Evolutionary conservation across 2,888 invertebrate species (phyloP).

Genomic region (Ceraclea dissimilis): DNA sequence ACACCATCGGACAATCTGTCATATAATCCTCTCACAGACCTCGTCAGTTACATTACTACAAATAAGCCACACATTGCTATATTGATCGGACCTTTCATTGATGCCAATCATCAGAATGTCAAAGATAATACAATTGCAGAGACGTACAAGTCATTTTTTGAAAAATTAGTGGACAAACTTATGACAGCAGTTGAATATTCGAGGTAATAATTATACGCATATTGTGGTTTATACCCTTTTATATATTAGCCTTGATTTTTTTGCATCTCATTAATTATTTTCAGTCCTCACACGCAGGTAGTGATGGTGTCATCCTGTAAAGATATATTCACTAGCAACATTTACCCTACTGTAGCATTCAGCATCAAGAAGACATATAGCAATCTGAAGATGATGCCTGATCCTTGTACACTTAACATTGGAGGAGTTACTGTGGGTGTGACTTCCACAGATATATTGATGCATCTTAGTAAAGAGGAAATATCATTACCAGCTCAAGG

Average conservation of each 20-base stretch:
- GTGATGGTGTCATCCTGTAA: conserved; percentile 67
- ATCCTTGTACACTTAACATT: conserved; percentile 73
- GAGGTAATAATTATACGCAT: conserved; percentile 39
- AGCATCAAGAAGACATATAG: conserved; percentile 46
- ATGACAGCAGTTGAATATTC: conserved; percentile 50
- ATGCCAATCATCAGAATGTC: conserved; percentile 58
- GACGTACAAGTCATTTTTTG: conserved; percentile 68
- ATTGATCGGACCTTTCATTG: conserved; percentile 80
- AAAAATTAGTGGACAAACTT: conserved; percentile 58
- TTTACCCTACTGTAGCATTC: conserved; percentile 81
- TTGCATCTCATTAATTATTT: conserved; percentile 27
- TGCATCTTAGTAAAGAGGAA: conserved; percentile 77
- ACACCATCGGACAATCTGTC: conserved; percentile 67
- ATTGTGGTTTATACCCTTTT: background rate
- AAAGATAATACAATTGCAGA: conserved; percentile 53
- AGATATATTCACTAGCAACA: conserved; percentile 70
- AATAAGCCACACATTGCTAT: conserved; percentile 73
- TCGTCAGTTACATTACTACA: conserved; percentile 58
- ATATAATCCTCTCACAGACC: conserved; percentile 75
- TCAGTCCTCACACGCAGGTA: conserved; percentile 58
- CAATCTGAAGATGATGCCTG: conserved; percentile 65
- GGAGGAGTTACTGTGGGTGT: conserved; percentile 70
- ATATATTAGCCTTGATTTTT: background rate
- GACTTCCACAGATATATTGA: conserved; percentile 76
- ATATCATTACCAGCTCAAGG: conserved; percentile 42